These are phyloP conservation scores for Cyphomyrus discorhynchus DNA, from an alignment of 2,113 vertebrate species.

Conservation along the genomic window DNA sequence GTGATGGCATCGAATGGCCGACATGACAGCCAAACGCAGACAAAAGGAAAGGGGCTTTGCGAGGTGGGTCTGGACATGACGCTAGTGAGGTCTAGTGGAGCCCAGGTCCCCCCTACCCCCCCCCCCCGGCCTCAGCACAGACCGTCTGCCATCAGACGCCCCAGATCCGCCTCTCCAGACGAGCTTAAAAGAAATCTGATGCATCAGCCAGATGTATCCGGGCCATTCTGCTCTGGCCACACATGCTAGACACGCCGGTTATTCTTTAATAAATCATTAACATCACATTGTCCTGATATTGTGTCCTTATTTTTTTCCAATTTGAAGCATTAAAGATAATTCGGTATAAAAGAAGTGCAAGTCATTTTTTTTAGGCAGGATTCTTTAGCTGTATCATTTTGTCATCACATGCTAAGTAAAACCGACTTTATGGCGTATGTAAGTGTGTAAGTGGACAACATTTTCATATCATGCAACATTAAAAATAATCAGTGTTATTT, in stretches of 20 bases:
- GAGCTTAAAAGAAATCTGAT: slow-evolving; percentile 22
- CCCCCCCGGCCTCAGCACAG: not conserved
- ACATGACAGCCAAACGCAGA: not conserved
- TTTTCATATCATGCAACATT: slow-evolving; percentile 6
- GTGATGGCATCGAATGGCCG: not conserved
- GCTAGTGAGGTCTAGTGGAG: not conserved
- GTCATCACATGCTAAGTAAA: not conserved
- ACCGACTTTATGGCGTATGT: not conserved
- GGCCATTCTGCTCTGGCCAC: not conserved
- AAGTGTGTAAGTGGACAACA: not conserved
- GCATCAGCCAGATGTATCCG: slow-evolving; percentile 31
- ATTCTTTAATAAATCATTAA: not conserved
- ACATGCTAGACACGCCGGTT: not conserved
- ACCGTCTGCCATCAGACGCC: not conserved
- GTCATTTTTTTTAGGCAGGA: not conserved
- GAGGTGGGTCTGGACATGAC: not conserved
- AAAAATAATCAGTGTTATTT: slow-evolving; percentile 1
- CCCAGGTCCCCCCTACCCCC: not conserved
- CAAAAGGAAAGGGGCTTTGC: not conserved
- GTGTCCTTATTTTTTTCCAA: not conserved
- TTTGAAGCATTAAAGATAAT: not conserved
- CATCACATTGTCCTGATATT: not conserved
- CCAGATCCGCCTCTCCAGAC: not conserved
- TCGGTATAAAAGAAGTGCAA: not conserved
- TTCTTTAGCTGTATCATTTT: not conserved